Evolutionary conservation across 2,797 vertebrate genomes (phyloP), one percentile per base, ranked within the genome.

Genomic region (Dendrocincla fuliginosa): DNA sequence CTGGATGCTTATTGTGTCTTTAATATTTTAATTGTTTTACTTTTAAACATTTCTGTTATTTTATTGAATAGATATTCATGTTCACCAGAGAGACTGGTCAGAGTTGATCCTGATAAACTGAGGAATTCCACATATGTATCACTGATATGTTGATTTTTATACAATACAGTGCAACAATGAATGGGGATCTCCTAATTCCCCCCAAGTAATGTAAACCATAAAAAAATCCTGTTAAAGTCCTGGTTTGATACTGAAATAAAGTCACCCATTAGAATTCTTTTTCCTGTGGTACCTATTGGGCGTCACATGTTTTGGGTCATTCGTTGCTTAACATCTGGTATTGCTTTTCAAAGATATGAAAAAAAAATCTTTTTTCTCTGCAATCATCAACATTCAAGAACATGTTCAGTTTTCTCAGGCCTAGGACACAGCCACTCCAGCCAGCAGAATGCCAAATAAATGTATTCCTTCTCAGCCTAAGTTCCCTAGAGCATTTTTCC

Each of bases 361-460:
- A 44, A 44, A 56, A 37, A 23, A 5, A 24, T 13, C 2, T 25
- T 27, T 9, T 28, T 7, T 53, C 16, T 68, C 16, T 82, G 44
- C 22, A 80, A 3, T 70, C 9, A 12, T 69, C 6, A 19, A 20
- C 32, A 57, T 82, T 92, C 30, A 84, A 69, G 59, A 84, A 55
- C 47, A 11, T 9, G 12, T 86, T 78, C 53, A 16, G 11, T 87
- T 85, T 94, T 79, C 67, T 86, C 49, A 84, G 23, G 32, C 49
- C n/a, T 55, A 57, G n/a, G 30, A 76, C 19, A 35, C 46, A 94
- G 49, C 57, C 78, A 20, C 24, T 95, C 16, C 53, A 81, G 16
- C 46, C 83, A 65, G 30, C 32, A 86, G 27, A 24, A n/a, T 28
- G 25, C 25, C n/a, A 93, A 81, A 77, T 81, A 44, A 78, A 88